A percentile compares a stretch with the other conserved stretches of the same genome.
phyloP scores from a whole-genome alignment of 2,797 vertebrate genomes.

The Poeciliopsis paucimaculata region DNA sequence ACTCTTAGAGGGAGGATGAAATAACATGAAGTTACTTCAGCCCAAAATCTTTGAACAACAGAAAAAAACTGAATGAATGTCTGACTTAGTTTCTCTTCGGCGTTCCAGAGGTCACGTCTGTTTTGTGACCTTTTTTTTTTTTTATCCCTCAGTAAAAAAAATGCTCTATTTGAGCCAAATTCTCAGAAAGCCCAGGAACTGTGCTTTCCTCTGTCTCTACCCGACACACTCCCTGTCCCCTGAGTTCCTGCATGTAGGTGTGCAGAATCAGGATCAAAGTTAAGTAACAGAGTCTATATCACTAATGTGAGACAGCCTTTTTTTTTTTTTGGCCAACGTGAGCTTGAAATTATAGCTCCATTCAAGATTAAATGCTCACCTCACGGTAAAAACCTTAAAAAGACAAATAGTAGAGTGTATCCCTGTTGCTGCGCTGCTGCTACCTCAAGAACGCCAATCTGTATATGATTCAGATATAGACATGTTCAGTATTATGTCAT shows the following conservation, averaged over 20 bases:
- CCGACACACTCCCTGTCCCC: constrained; percentile 31
- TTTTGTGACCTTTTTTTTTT: not conserved
- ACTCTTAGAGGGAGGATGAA: not conserved
- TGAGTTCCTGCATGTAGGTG: constrained; percentile 20
- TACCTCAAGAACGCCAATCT: constrained; percentile 7
- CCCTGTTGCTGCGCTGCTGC: constrained; percentile 18
- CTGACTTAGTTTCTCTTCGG: not conserved
- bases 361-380: constrained; percentile 6
- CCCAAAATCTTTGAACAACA: not conserved
- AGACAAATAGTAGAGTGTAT: constrained; percentile 15
- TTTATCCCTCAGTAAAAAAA: constrained; percentile 17
- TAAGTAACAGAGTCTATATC: constrained; percentile 6
- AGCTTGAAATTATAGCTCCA: not conserved
- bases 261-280: constrained; percentile 13
- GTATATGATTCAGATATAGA: constrained; percentile 7
- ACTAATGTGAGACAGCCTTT: not conserved
- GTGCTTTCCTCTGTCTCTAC: not conserved
- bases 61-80: not conserved
- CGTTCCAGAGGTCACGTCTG: not conserved
- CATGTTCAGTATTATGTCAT: constrained; percentile 18
- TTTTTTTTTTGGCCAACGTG: not conserved
- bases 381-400: not conserved
- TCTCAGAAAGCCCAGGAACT: constrained; percentile 17
- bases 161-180: constrained; percentile 21
- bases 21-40: not conserved